These are phyloP conservation scores for Drosophila baimaii DNA, from an alignment of 1,140 invertebrate species.

Conservation along the genomic window DNA sequence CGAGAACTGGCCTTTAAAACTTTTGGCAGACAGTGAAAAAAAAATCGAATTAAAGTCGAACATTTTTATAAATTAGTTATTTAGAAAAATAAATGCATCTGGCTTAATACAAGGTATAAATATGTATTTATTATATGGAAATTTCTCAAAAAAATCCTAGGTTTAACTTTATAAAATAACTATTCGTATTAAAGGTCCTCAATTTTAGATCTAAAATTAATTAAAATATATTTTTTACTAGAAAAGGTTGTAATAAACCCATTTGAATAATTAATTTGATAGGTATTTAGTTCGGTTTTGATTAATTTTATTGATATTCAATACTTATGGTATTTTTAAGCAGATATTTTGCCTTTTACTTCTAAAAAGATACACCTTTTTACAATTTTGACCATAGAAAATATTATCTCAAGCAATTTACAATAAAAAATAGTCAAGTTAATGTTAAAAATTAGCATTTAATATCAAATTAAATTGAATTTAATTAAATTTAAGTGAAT, in stretches of 20 bases:
- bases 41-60: not conserved
- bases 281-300: accelerated
- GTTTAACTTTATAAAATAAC: not conserved
- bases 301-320: too few relatives aligned
- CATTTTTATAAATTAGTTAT: not conserved
- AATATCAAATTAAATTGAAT: not conserved
- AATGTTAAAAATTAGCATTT: not conserved
- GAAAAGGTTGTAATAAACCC: not conserved
- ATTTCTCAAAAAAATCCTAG: not conserved
- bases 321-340: not conserved
- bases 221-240: not conserved
- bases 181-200: too few relatives aligned
- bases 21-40: conserved; percentile 49
- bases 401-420: not conserved
- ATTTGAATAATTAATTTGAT: not conserved
- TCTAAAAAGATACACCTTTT: not conserved
- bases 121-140: not conserved
- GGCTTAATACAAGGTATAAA: not conserved
- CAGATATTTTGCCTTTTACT: too few relatives aligned
- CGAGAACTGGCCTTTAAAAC: conserved; percentile 59
- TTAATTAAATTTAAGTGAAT: not conserved
- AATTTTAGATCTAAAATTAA: not conserved
- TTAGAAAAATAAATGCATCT: not conserved
- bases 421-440: too few relatives aligned
- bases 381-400: not conserved